phyloP scores from a whole-genome alignment of 1,140 invertebrate genomes.

The Rhizoglyphus robini region DNA sequence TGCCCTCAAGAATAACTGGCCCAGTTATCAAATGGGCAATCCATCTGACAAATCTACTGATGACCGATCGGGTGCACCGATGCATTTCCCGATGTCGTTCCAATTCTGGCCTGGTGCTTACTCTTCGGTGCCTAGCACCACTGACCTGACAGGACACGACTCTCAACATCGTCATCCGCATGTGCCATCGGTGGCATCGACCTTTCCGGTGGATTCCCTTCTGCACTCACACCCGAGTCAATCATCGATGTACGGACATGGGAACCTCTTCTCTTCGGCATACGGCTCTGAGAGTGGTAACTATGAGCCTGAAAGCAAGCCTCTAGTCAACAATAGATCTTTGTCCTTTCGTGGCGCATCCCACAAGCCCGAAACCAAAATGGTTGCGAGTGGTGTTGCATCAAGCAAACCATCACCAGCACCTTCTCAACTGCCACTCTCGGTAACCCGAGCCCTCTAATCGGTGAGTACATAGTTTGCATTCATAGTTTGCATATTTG shows the following conservation, averaged over 20 bases:
- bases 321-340: not conserved
- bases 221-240: not conserved
- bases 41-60: not conserved
- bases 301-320: not conserved
- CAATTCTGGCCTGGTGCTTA: slow-evolving; percentile 16
- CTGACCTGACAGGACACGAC: not conserved
- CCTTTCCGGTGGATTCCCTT: slow-evolving; percentile 9
- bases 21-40: not conserved
- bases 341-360: not conserved
- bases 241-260: not conserved
- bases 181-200: not conserved
- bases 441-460: not conserved
- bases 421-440: not conserved
- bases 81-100: slow-evolving; percentile 1
- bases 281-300: not conserved
- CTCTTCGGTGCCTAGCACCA: not conserved
- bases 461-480: not conserved
- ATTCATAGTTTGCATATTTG: not conserved
- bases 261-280: not conserved
- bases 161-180: not conserved
- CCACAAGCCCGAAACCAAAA: not conserved
- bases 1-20: not conserved
- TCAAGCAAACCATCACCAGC: not conserved
- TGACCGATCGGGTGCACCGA: not conserved
- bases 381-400: not conserved